Conservation (phyloP, 1,140 invertebrate genomes). For the Halictus rubicundus region DNA sequence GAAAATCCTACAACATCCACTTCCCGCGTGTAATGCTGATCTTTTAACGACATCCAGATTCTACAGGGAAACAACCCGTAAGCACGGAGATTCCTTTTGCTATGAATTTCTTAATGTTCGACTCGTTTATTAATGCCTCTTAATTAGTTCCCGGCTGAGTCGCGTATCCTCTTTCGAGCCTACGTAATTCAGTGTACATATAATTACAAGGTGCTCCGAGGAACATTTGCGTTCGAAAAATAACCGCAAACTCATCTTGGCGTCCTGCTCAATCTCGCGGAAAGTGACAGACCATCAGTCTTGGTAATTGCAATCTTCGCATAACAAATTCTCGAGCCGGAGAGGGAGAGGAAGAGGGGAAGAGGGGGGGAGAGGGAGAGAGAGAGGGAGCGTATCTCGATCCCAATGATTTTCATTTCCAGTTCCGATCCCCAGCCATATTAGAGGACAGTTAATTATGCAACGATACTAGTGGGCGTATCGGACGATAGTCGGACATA, state of each 20-base stretch:
- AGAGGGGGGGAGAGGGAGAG: no score
- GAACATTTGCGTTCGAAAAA: not conserved
- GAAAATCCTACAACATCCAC: no score
- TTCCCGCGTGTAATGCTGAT: no score
- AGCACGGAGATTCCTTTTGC: not conserved
- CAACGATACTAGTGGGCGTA: constrained; percentile 27
- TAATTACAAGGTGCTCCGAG: not conserved
- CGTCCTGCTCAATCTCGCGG: not conserved
- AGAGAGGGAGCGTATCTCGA: not conserved
- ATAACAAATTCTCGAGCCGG: not conserved
- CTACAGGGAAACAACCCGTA: no score
- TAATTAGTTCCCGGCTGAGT: not conserved
- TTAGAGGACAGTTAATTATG: constrained; percentile 24
- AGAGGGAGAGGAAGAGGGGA: no score
- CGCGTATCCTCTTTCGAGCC: not conserved
- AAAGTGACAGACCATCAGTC: constrained; percentile 8
- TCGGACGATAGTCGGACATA: constrained; percentile 7
- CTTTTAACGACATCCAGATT: no score
- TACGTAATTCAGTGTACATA: not conserved
- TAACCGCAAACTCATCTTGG: not conserved
- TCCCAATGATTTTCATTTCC: constrained; percentile 19
- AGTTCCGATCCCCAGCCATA: not conserved
- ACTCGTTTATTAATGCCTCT: constrained; percentile 1
- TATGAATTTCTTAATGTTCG: not conserved
- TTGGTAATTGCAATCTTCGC: not conserved